Base-by-base conservation (phyloP, 2,888 invertebrate genomes). In the Nephrotoma guestfalica region DNA sequence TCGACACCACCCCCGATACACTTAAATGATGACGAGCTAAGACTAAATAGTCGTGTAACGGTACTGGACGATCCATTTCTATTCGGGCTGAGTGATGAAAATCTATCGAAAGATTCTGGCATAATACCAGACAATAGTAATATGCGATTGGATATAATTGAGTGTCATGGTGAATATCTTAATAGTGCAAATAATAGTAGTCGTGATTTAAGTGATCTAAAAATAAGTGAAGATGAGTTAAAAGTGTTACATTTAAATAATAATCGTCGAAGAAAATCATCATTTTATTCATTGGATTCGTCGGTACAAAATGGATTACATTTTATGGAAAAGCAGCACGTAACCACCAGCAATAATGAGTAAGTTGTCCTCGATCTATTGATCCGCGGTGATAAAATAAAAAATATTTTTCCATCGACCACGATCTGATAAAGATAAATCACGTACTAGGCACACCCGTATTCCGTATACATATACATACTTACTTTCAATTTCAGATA, bases 51-150 rank as follows among this genome's bases (percentile, higher is more conserved):
- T 88, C 89, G 89, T 88, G 90, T 91, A n/a, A 91, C 91, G 30
- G 89, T 91, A n/a, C 89, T 91, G 5, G 91, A 91, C 88, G 91
- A 91, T 90, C 92, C 91, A 87, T 91, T 91, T 89, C 88, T 91
- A 11, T 90, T 91, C 86, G 91, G 91, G 87, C 90, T 91, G 87
- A 91, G 88, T 87, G 88, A 87, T 86, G 42, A 85, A 30, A 87
- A 86, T 83, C 41, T 87, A 87, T 86, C 86, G 9, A 86, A 57
- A 86, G 87, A 87, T 43, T 42, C 42, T 47, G 86, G 83, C 11
- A 86, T 86, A 7, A 51, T 41, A 86, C 40, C 41, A 11, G 86
- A 51, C 41, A 86, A 86, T 47, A 43, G 30, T 2, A 45, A 40
- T 13, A 86, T 18, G 43, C 43, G 85, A 18, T 11, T 42, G 85